Conservation (phyloP, 2,888 invertebrate species). For the Caprella mutica region DNA sequence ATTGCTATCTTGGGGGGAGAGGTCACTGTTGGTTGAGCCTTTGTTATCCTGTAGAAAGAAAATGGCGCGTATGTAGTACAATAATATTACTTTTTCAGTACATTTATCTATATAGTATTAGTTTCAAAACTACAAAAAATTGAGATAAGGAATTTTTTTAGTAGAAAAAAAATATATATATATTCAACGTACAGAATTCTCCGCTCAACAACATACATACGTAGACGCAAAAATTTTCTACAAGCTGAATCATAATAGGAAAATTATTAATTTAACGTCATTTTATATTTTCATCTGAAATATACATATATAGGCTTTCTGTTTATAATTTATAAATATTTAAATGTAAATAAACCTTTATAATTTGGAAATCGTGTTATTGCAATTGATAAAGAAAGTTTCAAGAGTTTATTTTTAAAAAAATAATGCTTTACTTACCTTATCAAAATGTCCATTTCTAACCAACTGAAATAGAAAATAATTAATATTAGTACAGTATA, state of each 20-base stretch:
- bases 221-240: neutral
- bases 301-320: neutral
- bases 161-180: neutral
- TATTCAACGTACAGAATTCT: neutral
- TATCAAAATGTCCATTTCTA: conserved; percentile 33
- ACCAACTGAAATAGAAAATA: conserved; percentile 23
- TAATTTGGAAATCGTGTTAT: neutral
- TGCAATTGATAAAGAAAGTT: neutral
- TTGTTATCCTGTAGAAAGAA: conserved; percentile 31
- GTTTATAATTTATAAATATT: neutral
- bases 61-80: too few relatives aligned
- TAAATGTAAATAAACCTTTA: neutral
- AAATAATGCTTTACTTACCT: conserved; percentile 17
- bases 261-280: neutral
- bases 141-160: neutral
- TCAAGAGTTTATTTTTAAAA: neutral
- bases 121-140: neutral
- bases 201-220: too few relatives aligned
- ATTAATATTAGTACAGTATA: neutral
- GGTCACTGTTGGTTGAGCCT: conserved; percentile 17
- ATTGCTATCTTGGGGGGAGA: conserved; percentile 31
- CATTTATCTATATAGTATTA: too few relatives aligned
- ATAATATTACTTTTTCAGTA: too few relatives aligned
- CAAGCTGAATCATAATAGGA: neutral
- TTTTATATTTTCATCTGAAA: neutral